Evolutionary conservation across 2,888 invertebrate species (phyloP).

Genomic region (Salpingus planirostris): DNA sequence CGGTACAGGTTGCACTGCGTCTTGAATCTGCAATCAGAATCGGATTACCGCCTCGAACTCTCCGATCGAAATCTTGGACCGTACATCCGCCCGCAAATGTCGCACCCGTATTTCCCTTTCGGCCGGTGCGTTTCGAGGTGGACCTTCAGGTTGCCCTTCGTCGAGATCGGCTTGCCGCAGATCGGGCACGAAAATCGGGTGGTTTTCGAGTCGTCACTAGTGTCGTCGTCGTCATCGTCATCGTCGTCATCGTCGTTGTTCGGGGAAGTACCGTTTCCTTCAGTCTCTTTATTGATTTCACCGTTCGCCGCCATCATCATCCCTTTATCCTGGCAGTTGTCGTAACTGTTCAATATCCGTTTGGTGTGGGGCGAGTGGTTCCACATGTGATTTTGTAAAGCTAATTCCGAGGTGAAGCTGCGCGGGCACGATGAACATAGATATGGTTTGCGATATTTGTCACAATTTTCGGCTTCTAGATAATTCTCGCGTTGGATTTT

Average conservation of each 20-base stretch:
- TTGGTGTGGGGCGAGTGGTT: constrained; percentile 17
- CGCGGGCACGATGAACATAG: constrained; percentile 20
- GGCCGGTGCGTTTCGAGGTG: constrained; percentile 57
- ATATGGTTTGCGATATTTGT: constrained; percentile 20
- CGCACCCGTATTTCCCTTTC: constrained; percentile 54
- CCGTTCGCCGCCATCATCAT: too few relatives aligned
- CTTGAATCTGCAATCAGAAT: constrained; percentile 47
- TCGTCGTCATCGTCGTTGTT: constrained; percentile 15
- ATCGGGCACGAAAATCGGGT: constrained; percentile 46
- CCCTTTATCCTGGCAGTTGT: constrained; percentile 15
- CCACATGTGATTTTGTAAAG: constrained; percentile 22
- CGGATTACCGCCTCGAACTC: too few relatives aligned
- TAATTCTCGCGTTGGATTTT: constrained; percentile 12
- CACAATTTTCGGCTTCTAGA: constrained; percentile 19
- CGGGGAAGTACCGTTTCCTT: constrained; percentile 12
- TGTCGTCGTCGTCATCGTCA: constrained; percentile 19
- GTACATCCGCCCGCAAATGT: constrained; percentile 60
- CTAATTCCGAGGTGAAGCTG: constrained; percentile 21
- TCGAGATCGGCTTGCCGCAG: constrained; percentile 53
- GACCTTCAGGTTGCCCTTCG: constrained; percentile 53
- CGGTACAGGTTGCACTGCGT: constrained; percentile 53
- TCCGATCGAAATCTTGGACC: constrained; percentile 32
- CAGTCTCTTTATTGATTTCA: constrained; percentile 12
- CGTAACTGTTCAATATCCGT: constrained; percentile 15
- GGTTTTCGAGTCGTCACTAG: constrained; percentile 16